These are phyloP conservation scores for Gambelia wislizenii DNA, from an alignment of 2,797 vertebrate genomes.

Conservation along the genomic window DNA sequence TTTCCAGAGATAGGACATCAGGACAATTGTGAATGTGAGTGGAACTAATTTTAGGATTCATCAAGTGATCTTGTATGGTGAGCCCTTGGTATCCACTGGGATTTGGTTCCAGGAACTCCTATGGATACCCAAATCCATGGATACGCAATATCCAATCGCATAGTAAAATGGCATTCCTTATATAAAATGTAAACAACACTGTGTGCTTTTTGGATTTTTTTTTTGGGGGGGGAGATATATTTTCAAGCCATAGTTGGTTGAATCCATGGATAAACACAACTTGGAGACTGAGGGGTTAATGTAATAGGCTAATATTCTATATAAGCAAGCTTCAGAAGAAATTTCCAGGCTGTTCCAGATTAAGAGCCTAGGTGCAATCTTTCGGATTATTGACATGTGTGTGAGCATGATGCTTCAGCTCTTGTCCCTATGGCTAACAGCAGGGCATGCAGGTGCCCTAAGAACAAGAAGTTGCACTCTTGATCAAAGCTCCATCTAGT, in stretches of 20 bases:
- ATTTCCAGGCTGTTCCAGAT: neutral
- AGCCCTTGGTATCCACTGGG: too few species aligned
- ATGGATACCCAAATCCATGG: too few species aligned
- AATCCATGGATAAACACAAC: too few species aligned
- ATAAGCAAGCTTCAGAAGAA: neutral
- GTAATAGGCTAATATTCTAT: neutral
- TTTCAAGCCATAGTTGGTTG: too few species aligned
- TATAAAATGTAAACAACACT: too few species aligned
- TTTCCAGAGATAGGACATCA: neutral
- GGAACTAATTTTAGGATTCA: neutral
- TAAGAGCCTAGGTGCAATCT: neutral
- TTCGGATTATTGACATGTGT: neutral
- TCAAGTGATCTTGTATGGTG: neutral
- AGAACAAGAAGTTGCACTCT: neutral
- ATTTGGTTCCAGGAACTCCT: too few species aligned
- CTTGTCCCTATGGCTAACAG: neutral
- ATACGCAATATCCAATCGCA: too few species aligned
- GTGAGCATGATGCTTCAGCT: neutral
- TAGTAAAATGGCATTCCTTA: too few species aligned
- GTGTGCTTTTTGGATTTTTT: too few species aligned
- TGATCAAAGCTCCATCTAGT: too few species aligned
- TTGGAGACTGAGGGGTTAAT: too few species aligned
- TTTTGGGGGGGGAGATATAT: too few species aligned
- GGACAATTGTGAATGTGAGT: neutral
- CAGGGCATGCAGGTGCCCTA: neutral